Evolutionary conservation across 2,888 invertebrate species (phyloP).

Genomic region (Cantharis rustica): DNA sequence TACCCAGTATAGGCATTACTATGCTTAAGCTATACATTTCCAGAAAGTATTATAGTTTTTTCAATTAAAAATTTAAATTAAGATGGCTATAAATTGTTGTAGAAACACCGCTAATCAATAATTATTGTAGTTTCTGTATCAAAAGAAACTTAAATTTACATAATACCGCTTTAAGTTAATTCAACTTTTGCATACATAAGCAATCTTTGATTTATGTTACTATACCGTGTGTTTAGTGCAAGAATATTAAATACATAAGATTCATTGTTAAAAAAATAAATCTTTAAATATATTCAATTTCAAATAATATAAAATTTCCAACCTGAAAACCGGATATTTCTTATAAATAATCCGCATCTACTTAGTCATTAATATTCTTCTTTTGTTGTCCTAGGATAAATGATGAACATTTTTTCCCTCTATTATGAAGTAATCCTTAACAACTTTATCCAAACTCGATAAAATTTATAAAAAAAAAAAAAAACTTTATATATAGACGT

Average conservation of each 20-base stretch:
- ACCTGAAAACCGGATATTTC: constrained; percentile 26
- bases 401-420: constrained; percentile 17
- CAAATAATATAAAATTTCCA: constrained; percentile 10
- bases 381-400: constrained; percentile 23
- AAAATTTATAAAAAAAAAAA: neutral
- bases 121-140: neutral
- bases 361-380: constrained; percentile 22
- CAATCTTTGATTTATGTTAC: neutral
- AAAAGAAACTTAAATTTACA: neutral
- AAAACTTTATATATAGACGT: neutral
- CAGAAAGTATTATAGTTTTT: neutral
- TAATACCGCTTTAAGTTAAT: neutral
- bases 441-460: constrained; percentile 9
- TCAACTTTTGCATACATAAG: neutral
- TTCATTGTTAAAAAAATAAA: constrained; percentile 1
- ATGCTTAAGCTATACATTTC: neutral
- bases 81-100: neutral
- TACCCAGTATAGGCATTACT: neutral
- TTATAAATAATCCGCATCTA: constrained; percentile 20
- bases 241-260: neutral
- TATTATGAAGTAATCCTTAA: constrained; percentile 14
- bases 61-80: neutral
- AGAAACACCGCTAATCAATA: neutral
- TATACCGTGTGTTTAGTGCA: neutral
- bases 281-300: constrained; percentile 22